phyloP scores from a whole-genome alignment of 2,113 vertebrate species.

The Neoarius graeffei region DNA sequence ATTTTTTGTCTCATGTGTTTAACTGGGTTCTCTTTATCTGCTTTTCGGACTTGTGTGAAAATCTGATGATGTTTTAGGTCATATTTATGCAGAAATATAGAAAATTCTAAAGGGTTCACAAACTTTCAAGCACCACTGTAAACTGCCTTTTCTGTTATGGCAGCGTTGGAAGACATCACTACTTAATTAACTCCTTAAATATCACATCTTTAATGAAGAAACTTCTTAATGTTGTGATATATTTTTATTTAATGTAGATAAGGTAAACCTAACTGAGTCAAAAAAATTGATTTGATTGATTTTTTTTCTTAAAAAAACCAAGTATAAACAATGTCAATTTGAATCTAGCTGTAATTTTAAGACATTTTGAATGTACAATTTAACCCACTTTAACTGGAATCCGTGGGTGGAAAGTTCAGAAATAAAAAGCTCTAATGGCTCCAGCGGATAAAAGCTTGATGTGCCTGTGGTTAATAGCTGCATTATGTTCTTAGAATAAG shows the following conservation, averaged over 20 bases:
- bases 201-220: neutral
- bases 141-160: neutral
- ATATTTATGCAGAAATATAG: no score
- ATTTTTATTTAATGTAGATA: neutral
- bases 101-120: no score
- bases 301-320: neutral
- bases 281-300: no score
- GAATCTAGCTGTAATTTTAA: neutral
- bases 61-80: no score
- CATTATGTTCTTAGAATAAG: constrained; percentile 4
- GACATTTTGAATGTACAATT: neutral
- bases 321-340: neutral
- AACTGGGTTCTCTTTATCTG: no score
- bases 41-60: no score
- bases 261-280: neutral
- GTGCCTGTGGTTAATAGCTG: neutral
- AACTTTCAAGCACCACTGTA: no score
- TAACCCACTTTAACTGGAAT: neutral
- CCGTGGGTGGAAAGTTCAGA: neutral
- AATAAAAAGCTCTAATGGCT: constrained; percentile 7
- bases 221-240: neutral
- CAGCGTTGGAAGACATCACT: neutral
- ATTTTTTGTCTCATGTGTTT: no score
- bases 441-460: neutral
- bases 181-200: neutral